Base-by-base conservation (phyloP, 2,797 vertebrate species). In the Aplochiton taeniatus region DNA sequence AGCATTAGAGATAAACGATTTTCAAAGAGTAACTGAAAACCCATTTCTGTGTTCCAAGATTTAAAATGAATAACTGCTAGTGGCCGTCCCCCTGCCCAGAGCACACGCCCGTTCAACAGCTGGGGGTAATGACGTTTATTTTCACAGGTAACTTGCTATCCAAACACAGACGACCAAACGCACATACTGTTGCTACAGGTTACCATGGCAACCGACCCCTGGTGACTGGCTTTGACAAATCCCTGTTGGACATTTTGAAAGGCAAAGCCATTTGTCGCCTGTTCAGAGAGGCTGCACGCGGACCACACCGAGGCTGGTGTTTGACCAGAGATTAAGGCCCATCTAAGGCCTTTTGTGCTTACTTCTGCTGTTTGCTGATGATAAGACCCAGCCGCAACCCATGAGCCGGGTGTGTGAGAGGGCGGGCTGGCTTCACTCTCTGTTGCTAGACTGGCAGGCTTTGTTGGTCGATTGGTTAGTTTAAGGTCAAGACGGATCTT, bases 271-370 rank as follows among this genome's bases (percentile, higher is more conserved):
- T 67, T 58, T 81, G 83, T 85, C 72, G 68, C 61, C 42, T 19
- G 69, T 74, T 83, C 70, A 80, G 85, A 86, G 78, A 74, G 70
- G 82, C 86, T 83, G 73, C 66, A 72, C 78, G 81, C 68, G 16
- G 7, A 70, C 57, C 64, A 60, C 74, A 72, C 84, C 58, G 74
- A 47, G 63, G 74, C 83, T 83, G 83, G 83, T 92, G 88, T 92
- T 90, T 85, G 88, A 86, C 78, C 80, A 83, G 80, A 90, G 90
- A 92, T 92, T 89, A 91, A 83, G 71, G 68, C 70, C 74, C 82
- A 87, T 89, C 77, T 75, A 63, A 31, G 60, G 70, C 76, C 77
- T 74, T 90, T 90, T 90, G 89, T 91, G 82, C 74, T 71, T 53
- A 50, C 77, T 31, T 86, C 72, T 85, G 74, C 91, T 92, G 90